These are phyloP conservation scores for Anorthoa munda DNA, from an alignment of 2,888 invertebrate genomes.

Conservation along the genomic window DNA sequence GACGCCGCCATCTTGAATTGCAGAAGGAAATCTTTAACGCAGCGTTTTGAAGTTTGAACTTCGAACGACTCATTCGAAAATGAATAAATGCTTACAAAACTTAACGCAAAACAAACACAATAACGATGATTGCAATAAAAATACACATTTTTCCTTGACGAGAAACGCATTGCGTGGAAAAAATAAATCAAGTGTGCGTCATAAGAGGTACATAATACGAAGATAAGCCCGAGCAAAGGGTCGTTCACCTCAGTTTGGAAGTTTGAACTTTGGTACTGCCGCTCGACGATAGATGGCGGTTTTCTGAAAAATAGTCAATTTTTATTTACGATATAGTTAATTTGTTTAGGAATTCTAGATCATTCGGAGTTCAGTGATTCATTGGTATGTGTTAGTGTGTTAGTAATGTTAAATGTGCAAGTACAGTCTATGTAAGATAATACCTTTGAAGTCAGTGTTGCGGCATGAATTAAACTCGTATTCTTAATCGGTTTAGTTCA, in stretches of 20 bases:
- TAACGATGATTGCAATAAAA: slow-evolving; percentile 60
- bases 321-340: slow-evolving; percentile 37
- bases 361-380: slow-evolving; percentile 50
- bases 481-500: background rate
- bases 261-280: slow-evolving; percentile 86
- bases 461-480: background rate
- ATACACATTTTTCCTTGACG: slow-evolving; percentile 63
- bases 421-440: background rate
- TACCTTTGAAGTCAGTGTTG: background rate
- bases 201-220: slow-evolving; percentile 62
- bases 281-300: slow-evolving; percentile 75
- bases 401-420: slow-evolving; percentile 35
- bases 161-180: slow-evolving; percentile 55
- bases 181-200: slow-evolving; percentile 72
- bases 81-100: slow-evolving; percentile 45
- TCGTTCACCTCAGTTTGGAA: slow-evolving; percentile 86
- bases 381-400: slow-evolving; percentile 49
- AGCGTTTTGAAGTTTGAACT: slow-evolving; percentile 5
- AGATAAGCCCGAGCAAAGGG: slow-evolving; percentile 76
- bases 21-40: background rate
- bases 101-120: slow-evolving; percentile 45
- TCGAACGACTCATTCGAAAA: slow-evolving; percentile 24
- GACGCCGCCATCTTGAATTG: slow-evolving; percentile 11
- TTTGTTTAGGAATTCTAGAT: slow-evolving; percentile 50
- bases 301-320: background rate